phyloP scores from a whole-genome alignment of 2,797 vertebrate species.

The Pampus argenteus region DNA sequence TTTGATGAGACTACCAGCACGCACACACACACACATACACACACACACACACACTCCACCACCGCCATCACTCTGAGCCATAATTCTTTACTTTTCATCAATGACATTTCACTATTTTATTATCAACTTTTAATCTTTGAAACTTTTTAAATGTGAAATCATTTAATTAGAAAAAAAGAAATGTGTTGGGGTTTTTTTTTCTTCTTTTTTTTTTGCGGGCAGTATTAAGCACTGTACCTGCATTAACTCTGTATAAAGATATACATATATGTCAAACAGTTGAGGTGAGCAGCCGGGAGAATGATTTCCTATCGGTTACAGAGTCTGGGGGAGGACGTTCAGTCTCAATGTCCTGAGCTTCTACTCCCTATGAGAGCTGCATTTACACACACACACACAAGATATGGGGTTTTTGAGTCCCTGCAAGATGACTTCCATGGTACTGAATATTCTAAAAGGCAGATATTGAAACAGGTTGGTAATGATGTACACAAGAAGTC shows the following conservation, averaged over 20 bases:
- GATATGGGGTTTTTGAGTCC: not conserved
- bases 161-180: slow-evolving; percentile 67
- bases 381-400: slow-evolving; percentile 33
- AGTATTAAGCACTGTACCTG: slow-evolving; percentile 77
- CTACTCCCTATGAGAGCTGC: slow-evolving; percentile 39
- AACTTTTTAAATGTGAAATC: slow-evolving; percentile 80
- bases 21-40: slow-evolving; percentile 36
- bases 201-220: slow-evolving; percentile 49
- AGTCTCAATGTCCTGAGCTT: slow-evolving; percentile 51
- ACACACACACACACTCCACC: slow-evolving; percentile 40
- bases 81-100: slow-evolving; percentile 74
- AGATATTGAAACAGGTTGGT: not conserved
- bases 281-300: slow-evolving; percentile 64
- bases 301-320: slow-evolving; percentile 45
- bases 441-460: not conserved
- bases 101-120: slow-evolving; percentile 81
- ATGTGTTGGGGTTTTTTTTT: slow-evolving; percentile 41
- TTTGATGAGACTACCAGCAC: slow-evolving; percentile 54
- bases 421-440: not conserved
- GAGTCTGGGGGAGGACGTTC: slow-evolving; percentile 59
- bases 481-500: not conserved
- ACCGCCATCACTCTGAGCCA: slow-evolving; percentile 74
- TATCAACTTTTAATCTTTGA: slow-evolving; percentile 77
- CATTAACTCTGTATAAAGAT: slow-evolving; percentile 79
- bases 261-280: slow-evolving; percentile 82